Base-by-base conservation (phyloP, 2,888 invertebrate species). In the Tipula unca region DNA sequence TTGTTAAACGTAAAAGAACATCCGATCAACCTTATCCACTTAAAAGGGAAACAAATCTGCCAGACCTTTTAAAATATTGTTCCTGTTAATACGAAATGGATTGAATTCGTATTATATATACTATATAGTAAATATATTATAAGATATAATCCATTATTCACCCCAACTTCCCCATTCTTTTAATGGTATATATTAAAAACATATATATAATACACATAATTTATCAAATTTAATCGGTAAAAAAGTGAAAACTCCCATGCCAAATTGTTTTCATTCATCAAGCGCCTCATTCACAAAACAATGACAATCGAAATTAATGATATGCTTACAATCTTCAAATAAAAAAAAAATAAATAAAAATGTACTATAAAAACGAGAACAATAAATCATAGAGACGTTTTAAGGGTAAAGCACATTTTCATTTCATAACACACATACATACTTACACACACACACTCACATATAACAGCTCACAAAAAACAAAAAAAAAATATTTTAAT, bases 271-370 rank as follows among this genome's bases (percentile, higher is more conserved):
- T 69, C 69, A 69, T 69, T 69, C 69, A 25, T 69, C 69, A 69
- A 25, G 69, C 69, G 69, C 69, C 69, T 13, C 69, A 69, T 69
- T 69, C 69, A 10, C 69, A 69, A 25, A 69, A 69, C 69, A 69
- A 69, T 69, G 69, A 69, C 69, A 69, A 69, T 69, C 69, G 69
- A 69, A 69, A 69, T 69, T 69, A 69, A 69, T 69, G 69, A 69
- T 69, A 69, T 69, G 69, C 69, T 69, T 3, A 69, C 69, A 69
- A 69, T 20, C 25, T 69, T 25, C 10, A 69, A 69, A 69, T 25
- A 69, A 1, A 25, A 20, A 69, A 48, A 48, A 48, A 17, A 48
- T 17, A 17, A 48, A 48, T 48, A 48, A 48, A 48, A 48, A 48
- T 48, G 3, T 25, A 25, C 69, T 69, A n/a, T n/a, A 69, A 69